Percentiles rank a stretch among this genome's conserved stretches.
phyloP scores from a whole-genome alignment of 1,140 invertebrate species.

The Grapholita molesta region DNA sequence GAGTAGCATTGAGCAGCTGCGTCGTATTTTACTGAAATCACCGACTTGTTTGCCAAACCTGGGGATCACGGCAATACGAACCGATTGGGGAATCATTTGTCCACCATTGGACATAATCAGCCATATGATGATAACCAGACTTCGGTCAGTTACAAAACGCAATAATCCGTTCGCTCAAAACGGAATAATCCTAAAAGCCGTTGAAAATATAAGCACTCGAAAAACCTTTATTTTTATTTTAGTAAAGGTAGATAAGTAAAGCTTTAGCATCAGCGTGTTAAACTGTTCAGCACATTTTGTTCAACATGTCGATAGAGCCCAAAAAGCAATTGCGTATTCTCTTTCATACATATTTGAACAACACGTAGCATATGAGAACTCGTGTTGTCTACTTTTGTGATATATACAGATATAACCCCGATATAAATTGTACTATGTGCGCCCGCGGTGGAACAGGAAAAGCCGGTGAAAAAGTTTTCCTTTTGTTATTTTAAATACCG shows the following conservation, averaged over 20 bases:
- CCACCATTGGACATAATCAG: too few relatives aligned
- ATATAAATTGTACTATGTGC: neutral
- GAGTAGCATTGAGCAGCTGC: too few relatives aligned
- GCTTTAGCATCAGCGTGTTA: neutral
- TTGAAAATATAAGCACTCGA: neutral
- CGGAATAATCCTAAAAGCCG: neutral
- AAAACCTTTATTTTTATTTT: neutral
- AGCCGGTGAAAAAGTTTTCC: slow-evolving; percentile 40
- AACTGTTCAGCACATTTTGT: neutral
- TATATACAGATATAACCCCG: neutral
- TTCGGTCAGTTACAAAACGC: neutral
- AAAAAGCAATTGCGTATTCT: slow-evolving; percentile 2
- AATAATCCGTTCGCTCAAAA: neutral
- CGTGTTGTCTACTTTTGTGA: neutral
- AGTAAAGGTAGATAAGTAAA: neutral
- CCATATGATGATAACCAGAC: too few relatives aligned
- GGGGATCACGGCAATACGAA: too few relatives aligned
- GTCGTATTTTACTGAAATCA: too few relatives aligned
- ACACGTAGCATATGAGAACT: neutral
- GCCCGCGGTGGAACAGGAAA: neutral
- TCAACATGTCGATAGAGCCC: neutral
- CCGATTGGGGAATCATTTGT: too few relatives aligned
- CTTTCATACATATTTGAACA: slow-evolving; percentile 3
- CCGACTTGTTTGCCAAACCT: too few relatives aligned
- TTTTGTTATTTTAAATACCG: slow-evolving; percentile 61